phyloP scores from a whole-genome alignment of 1,140 invertebrate species.

The Brachionus calyciflorus region DNA sequence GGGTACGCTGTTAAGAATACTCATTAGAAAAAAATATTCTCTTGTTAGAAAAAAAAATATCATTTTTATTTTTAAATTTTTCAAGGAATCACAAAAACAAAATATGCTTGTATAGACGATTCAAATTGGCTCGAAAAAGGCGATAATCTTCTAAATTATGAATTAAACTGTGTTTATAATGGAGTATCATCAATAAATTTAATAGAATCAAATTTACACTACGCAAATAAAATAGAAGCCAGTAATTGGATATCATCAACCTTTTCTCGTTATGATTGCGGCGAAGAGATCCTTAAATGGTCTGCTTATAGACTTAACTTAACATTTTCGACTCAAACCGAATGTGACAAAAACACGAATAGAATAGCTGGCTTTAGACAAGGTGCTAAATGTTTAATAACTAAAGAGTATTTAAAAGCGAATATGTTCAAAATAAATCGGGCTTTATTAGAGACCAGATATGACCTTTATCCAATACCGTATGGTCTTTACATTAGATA shows the following conservation, averaged over 20 bases:
- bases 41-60: neutral
- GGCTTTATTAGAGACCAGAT: neutral
- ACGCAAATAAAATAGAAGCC: neutral
- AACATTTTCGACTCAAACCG: neutral
- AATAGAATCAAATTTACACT: constrained; percentile 20
- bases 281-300: constrained; percentile 6
- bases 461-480: constrained; percentile 34
- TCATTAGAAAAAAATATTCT: neutral
- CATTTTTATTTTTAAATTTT: neutral
- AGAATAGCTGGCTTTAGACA: constrained; percentile 11
- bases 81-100: constrained; percentile 19
- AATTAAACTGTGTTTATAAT: constrained; percentile 12
- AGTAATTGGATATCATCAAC: neutral
- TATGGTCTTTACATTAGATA: constrained; percentile 31
- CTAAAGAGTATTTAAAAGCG: neutral
- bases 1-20: no score
- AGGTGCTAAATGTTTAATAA: constrained; percentile 20
- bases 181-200: constrained; percentile 33
- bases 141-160: constrained; percentile 17
- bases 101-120: constrained; percentile 38
- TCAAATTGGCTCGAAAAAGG: constrained; percentile 21
- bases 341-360: neutral
- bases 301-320: constrained; percentile 10
- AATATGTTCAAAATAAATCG: constrained; percentile 44
- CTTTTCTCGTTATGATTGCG: constrained; percentile 10